A percentile compares a stretch with the other conserved stretches of the same genome.
phyloP scores from a whole-genome alignment of 2,797 vertebrate species.

The Thripadectes ignobilis region DNA sequence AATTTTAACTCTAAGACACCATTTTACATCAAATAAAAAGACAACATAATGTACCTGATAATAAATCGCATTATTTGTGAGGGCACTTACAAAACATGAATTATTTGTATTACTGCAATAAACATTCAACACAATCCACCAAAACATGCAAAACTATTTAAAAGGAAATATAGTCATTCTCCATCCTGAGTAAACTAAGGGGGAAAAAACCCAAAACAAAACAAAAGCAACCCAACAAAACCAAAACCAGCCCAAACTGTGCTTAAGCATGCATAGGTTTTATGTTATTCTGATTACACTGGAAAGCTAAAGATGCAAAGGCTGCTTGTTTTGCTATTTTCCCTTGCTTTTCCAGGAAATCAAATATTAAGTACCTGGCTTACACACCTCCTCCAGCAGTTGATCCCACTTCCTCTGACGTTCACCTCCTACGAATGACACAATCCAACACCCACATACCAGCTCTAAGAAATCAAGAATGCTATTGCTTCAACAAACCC shows the following conservation, averaged over 20 bases:
- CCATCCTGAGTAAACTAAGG: background rate
- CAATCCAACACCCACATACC: conserved; percentile 40
- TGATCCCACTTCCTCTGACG: conserved; percentile 62
- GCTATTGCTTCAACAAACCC: background rate
- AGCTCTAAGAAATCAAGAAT: conserved; percentile 19
- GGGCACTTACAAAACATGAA: background rate
- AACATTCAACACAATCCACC: conserved; percentile 35
- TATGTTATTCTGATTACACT: background rate
- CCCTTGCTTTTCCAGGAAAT: conserved; percentile 54
- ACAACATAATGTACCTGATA: conserved; percentile 30
- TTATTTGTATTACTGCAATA: conserved; percentile 35
- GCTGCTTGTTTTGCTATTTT: background rate
- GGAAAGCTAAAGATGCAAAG: background rate
- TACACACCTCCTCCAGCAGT: conserved; percentile 14
- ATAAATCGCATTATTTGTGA: background rate
- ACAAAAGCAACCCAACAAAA: background rate
- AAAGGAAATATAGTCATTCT: background rate
- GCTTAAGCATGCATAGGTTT: background rate
- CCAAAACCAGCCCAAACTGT: background rate
- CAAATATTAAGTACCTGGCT: conserved; percentile 56
- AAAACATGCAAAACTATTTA: background rate
- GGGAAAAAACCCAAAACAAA: background rate
- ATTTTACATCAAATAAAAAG: conserved; percentile 35
- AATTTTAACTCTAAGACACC: conserved; percentile 40
- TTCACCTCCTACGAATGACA: conserved; percentile 45